Percentiles rank a stretch among this genome's conserved stretches.
These are phyloP conservation scores for Lathamus discolor DNA, from an alignment of 2,113 vertebrate species.

Conservation along the genomic window DNA sequence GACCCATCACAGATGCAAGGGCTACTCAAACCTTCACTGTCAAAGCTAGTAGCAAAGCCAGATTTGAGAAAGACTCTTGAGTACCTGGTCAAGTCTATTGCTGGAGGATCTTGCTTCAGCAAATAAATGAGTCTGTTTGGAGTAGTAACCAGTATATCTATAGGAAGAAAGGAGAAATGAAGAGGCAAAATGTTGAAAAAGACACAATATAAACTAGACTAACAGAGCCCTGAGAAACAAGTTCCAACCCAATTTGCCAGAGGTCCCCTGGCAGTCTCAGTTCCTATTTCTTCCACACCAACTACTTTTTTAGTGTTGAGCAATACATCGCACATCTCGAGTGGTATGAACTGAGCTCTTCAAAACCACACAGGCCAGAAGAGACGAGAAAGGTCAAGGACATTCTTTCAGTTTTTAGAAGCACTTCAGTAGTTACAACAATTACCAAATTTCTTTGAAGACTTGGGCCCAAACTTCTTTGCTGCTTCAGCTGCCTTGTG, in stretches of 20 bases:
- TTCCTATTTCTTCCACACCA: background rate
- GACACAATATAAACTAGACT: background rate
- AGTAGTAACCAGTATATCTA: conserved; percentile 94
- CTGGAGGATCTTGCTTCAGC: conserved; percentile 91
- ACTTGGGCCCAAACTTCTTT: conserved; percentile 91
- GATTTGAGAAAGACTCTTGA: background rate
- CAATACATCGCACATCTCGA: background rate
- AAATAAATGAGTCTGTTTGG: conserved; percentile 93
- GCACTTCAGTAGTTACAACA: background rate
- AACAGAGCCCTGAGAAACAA: background rate
- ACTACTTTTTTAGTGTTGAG: background rate
- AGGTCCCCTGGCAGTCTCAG: background rate
- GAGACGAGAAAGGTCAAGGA: background rate
- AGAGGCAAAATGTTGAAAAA: background rate
- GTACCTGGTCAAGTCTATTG: conserved; percentile 89
- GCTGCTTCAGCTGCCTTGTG: conserved; percentile 89
- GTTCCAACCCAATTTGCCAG: background rate
- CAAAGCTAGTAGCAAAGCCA: background rate
- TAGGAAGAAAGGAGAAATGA: background rate
- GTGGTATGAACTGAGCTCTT: background rate
- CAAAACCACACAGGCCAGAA: background rate
- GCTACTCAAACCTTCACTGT: accelerated
- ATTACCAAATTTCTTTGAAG: conserved; percentile 91
- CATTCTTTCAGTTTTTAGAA: background rate
- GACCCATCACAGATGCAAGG: background rate